These are phyloP conservation scores for Ceratosolen solmsi DNA, from an alignment of 1,140 invertebrate species.

Conservation along the genomic window DNA sequence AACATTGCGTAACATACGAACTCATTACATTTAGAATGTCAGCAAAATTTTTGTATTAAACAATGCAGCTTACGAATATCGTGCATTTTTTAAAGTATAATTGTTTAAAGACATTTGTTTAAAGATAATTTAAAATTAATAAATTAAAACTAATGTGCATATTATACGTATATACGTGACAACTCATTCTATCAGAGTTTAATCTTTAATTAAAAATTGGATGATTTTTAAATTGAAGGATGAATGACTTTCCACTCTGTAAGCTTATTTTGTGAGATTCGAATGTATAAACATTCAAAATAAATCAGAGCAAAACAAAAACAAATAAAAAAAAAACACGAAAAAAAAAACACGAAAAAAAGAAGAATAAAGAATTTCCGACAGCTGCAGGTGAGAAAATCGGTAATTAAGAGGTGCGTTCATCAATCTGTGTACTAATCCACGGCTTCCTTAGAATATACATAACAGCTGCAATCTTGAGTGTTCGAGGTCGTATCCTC, in stretches of 20 bases:
- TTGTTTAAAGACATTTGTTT: no score
- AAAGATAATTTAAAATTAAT: neutral
- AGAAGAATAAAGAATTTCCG: neutral
- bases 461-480: neutral
- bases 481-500: no score
- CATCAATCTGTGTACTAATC: neutral
- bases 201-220: conserved; percentile 8
- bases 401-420: neutral
- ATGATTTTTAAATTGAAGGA: neutral
- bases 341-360: neutral
- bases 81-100: neutral
- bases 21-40: neutral
- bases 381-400: conserved; percentile 1
- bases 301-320: no score
- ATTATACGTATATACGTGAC: neutral
- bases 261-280: neutral
- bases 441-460: neutral
- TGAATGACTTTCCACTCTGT: neutral
- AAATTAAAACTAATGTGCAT: neutral
- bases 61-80: neutral
- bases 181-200: neutral
- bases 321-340: no score
- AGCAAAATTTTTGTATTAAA: neutral
- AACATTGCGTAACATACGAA: neutral
- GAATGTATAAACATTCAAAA: neutral